Conservation (phyloP, 2,888 invertebrate species). For the Phengaris alcon region DNA sequence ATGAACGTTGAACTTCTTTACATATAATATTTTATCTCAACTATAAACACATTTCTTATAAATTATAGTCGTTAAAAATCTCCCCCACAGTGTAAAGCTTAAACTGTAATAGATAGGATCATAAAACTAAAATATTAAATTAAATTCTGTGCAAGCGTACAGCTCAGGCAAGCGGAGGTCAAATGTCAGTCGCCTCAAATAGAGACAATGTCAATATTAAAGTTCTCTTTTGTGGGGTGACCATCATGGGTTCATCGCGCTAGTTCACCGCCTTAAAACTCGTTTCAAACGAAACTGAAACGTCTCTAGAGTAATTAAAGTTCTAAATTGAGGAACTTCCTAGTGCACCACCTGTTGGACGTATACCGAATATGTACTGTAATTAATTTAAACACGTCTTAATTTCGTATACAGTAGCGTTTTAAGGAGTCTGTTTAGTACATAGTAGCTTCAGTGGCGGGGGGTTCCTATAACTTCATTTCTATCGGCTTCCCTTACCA, state of each 20-base stretch:
- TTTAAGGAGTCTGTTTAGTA: background rate
- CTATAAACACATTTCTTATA: background rate
- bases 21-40: background rate
- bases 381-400: background rate
- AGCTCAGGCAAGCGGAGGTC: conserved; percentile 27
- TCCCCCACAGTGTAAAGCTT: background rate
- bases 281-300: background rate
- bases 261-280: background rate
- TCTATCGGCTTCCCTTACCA: too few relatives aligned
- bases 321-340: background rate
- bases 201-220: conserved; percentile 31
- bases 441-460: too few relatives aligned
- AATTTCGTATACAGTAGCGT: background rate
- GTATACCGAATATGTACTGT: background rate
- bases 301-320: background rate
- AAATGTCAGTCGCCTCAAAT: conserved; percentile 32
- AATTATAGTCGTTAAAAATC: background rate
- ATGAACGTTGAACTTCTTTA: background rate
- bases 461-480: too few relatives aligned
- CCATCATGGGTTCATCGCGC: background rate
- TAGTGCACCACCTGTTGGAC: background rate
- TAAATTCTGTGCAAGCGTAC: background rate
- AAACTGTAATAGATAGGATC: background rate
- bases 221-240: background rate
- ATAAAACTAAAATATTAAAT: conserved; percentile 24